Base-by-base conservation (phyloP, 2,888 invertebrate species). In the Colostygia pectinataria region DNA sequence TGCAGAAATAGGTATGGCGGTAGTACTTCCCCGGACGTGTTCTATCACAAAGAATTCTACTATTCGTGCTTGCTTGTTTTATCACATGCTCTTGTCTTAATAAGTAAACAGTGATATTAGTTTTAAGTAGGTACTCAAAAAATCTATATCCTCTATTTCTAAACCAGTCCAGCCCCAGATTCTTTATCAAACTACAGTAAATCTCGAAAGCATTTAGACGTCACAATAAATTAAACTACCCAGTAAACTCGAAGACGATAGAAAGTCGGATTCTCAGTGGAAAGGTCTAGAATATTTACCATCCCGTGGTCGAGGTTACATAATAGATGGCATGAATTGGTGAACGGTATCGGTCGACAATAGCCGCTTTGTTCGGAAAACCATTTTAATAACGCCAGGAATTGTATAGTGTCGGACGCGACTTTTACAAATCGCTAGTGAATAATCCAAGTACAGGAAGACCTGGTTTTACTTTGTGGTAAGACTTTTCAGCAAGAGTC, bases 321-420 rank as follows among this genome's bases (percentile, higher is more conserved):
- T 77, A 76, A 80, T 79, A 68, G 78, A 80, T 78, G 76, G 76
- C 70, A 63, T 73, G 77, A 80, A 75, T 79, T 80, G 59, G 68
- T 55, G 55, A 67, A 64, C 65, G 65, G 63, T 66, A 65, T 66
- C 61, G 47, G 34, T 49, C 48, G 55, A 67, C 71, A 70, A 77
- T 69, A 68, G 70, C 45, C 63, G 61, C 69, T 69, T 73, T 72
- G 72, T 71, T 70, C 64, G 52, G 42, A 34, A 52, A 42, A 37
- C 40, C 48, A 45, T 44, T 53, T 53, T 48, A 48, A 48, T 53
- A 48, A 41, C 53, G 34, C n/a, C 38, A 34, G 28, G 18, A 13
- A 44, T 31, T 39, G 36, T n/a, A 18, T 29, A 25, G 2, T 40
- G 13, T 36, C 15, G 28, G 34, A 24, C 34, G 47, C 29, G 47